phyloP scores from a whole-genome alignment of 1,140 invertebrate genomes.

The Hydropsyche tenuis region DNA sequence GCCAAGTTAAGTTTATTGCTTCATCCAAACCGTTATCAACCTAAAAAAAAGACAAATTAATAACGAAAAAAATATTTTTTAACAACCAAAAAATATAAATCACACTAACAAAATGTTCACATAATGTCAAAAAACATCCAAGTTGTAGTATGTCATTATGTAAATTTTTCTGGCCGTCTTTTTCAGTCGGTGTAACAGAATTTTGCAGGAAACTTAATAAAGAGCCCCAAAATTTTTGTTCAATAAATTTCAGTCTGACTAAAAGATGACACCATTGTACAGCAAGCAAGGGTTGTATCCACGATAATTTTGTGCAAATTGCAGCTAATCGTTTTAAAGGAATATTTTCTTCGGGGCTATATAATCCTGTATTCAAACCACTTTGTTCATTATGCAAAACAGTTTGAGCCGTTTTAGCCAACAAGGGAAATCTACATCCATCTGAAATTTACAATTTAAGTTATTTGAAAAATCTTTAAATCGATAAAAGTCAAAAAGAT shows the following conservation, averaged over 20 bases:
- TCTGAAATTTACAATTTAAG: constrained; percentile 51
- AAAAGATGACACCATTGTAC: constrained; percentile 61
- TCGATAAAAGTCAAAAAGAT: not conserved
- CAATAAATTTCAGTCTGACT: constrained; percentile 59
- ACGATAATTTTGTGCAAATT: constrained; percentile 54
- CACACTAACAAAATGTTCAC: constrained; percentile 60
- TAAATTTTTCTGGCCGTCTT: constrained; percentile 52
- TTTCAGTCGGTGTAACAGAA: constrained; percentile 51
- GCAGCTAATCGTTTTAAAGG: constrained; percentile 56
- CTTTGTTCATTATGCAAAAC: constrained; percentile 61
- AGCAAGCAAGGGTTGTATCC: constrained; percentile 54
- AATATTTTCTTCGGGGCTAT: constrained; percentile 61
- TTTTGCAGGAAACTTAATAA: constrained; percentile 55
- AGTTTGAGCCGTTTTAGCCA: constrained; percentile 60
- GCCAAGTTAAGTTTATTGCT: constrained; percentile 76
- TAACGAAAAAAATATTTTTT: not conserved
- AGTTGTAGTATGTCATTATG: constrained; percentile 55
- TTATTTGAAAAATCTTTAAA: not conserved
- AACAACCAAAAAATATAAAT: not conserved
- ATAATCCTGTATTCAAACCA: constrained; percentile 60
- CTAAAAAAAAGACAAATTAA: constrained; percentile 51
- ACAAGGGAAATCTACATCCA: constrained; percentile 59
- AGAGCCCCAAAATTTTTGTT: constrained; percentile 60
- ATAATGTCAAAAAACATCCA: constrained; percentile 58
- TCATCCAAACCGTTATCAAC: constrained; percentile 67